phyloP scores from a whole-genome alignment of 2,797 vertebrate species.

The Falco naumanni region DNA sequence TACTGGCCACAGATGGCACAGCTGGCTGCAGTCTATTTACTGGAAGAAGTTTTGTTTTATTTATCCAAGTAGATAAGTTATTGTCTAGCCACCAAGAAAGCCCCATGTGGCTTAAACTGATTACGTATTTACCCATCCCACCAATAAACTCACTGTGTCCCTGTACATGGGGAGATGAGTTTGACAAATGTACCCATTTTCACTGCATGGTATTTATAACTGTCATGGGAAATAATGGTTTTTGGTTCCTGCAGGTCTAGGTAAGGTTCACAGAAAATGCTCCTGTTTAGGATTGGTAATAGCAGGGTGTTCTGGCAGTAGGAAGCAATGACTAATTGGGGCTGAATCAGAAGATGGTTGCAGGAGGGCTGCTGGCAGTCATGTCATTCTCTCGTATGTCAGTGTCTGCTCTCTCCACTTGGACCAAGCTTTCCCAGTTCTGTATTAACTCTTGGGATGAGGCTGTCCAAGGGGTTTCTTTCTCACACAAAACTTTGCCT shows the following conservation, averaged over 20 bases:
- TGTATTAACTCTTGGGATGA: background rate
- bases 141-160: background rate
- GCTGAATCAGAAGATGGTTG: background rate
- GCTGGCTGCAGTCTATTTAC: background rate
- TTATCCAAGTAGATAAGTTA: background rate
- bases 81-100: background rate
- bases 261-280: background rate
- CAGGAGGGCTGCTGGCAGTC: background rate
- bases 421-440: background rate
- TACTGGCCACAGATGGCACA: background rate
- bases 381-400: rapidly evolving
- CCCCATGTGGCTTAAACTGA: background rate
- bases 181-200: background rate
- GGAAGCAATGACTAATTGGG: background rate
- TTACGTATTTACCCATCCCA: background rate
- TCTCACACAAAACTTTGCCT: background rate
- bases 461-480: background rate
- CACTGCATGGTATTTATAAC: background rate
- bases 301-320: background rate
- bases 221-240: background rate
- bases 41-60: background rate
- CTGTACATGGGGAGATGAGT: background rate
- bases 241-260: background rate
- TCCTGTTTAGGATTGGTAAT: background rate
- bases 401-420: background rate